A percentile compares a stretch with the other conserved stretches of the same genome.
phyloP scores from a whole-genome alignment of 2,888 invertebrate genomes.

The Julus scandinavius region DNA sequence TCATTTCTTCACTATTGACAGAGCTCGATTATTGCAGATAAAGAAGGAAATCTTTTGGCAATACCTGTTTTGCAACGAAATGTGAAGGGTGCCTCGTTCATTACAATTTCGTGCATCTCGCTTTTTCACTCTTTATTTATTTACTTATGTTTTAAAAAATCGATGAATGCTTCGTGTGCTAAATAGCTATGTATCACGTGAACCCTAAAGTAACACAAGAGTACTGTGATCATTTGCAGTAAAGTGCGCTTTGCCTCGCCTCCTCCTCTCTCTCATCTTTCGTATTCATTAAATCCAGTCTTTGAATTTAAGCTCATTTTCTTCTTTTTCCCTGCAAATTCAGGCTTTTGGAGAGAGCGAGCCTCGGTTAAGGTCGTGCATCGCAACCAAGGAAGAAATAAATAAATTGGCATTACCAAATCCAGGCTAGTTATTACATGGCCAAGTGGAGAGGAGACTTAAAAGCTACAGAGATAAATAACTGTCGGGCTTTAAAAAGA shows the following conservation, averaged over 20 bases:
- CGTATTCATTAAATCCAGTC: slow-evolving; percentile 17
- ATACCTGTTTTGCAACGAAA: neutral
- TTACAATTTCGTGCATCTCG: neutral
- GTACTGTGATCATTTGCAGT: neutral
- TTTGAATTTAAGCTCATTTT: slow-evolving; percentile 23
- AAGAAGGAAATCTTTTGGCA: neutral
- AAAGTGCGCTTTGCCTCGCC: too few species aligned
- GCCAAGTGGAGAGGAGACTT: neutral
- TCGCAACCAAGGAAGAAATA: neutral
- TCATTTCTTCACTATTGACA: too few species aligned
- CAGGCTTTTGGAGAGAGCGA: neutral
- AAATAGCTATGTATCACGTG: slow-evolving; percentile 8
- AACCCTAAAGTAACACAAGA: neutral
- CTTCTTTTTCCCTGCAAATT: neutral
- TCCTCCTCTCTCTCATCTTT: neutral
- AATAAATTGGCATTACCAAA: slow-evolving; percentile 33
- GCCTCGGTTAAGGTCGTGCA: neutral
- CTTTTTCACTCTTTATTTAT: neutral
- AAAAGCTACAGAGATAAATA: neutral
- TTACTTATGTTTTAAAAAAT: slow-evolving; percentile 33
- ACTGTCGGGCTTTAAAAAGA: neutral
- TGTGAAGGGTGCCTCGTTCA: neutral
- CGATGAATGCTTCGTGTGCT: neutral
- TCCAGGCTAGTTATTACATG: neutral
- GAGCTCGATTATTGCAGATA: neutral